Evolutionary conservation across 2,797 vertebrate species (phyloP), one percentile per base, ranked within the genome.

Genomic region (Diceros bicornis): DNA sequence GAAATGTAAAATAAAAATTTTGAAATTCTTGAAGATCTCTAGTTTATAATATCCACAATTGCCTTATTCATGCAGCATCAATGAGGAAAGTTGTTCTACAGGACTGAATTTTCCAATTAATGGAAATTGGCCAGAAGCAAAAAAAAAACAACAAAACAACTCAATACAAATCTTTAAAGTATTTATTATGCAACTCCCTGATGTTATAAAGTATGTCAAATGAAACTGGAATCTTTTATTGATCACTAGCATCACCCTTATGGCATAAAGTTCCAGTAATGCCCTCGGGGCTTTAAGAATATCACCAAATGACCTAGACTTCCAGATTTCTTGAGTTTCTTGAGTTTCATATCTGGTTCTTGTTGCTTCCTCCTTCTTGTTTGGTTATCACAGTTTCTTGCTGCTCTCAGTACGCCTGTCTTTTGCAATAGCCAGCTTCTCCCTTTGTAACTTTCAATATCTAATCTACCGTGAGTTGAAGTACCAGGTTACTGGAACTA

Each of bases 31-130:
- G 1, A 96, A 89, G 61, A 44, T 75, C n/a, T 85, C 47, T 34
- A 96, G 41, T n/a, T 94, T 94, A 74, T 75, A 92, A 93, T 37
- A 95, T 37, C 25, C 25, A 89, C 21, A 85, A 78, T 0, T 97
- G 68, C 71, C 64, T 96, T 93, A 89, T 72, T 95, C 86, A 87
- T 55, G 13, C 27, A 94, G 62, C 34, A 96, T 86, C 85, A 89
- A 32, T 84, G 74, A 64, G 55, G 72, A 92, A 96, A 97, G 25
- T 23, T 86, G 64, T 89, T 96, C 57, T 83, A 77, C 11, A 37
- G 86, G 72, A 95, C 78, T 93, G 47, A 93, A 94, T 81, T 96
- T 96, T 97, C 74, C 61, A 95, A 74, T 81, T 68, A 92, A 77
- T 37, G 69, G 44, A 95, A 94, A 96, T 18, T 79, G 71, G 72